Evolutionary conservation across 1,140 invertebrate species (phyloP).

Genomic region (Lanistes nyassanus): DNA sequence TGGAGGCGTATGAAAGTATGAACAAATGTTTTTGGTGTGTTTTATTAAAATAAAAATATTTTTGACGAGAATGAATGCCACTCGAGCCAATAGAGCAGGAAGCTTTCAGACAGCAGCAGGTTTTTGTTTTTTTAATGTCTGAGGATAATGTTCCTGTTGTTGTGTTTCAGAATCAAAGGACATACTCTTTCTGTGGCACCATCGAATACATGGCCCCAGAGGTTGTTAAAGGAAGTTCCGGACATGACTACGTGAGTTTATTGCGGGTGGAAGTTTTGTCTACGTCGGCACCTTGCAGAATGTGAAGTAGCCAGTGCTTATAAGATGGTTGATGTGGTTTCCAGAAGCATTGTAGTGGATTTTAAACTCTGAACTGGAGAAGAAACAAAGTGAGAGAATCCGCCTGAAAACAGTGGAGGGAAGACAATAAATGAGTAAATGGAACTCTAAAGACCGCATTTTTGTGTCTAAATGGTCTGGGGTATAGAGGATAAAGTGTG

Average conservation of each 20-base stretch:
- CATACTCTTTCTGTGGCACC: slow-evolving; percentile 97
- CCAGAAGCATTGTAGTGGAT: too few species aligned
- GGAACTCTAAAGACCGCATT: too few species aligned
- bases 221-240: slow-evolving; percentile 71
- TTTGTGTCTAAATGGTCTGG: too few species aligned
- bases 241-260: slow-evolving; percentile 76
- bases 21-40: neutral
- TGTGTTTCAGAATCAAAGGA: slow-evolving; percentile 68
- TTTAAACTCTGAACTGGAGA: too few species aligned
- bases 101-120: neutral
- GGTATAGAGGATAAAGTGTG: too few species aligned
- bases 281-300: neutral
- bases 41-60: neutral
- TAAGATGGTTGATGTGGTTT: neutral
- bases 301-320: neutral
- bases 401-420: too few species aligned
- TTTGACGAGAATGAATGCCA: neutral
- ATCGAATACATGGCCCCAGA: slow-evolving; percentile 79
- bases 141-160: neutral
- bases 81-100: neutral
- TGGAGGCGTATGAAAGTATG: neutral
- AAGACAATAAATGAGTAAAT: too few species aligned
- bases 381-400: too few species aligned
- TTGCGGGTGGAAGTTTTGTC: neutral
- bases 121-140: too few species aligned